Percentiles rank a stretch among this genome's conserved stretches.
These are phyloP conservation scores for Ceratitis capitata DNA, from an alignment of 1,140 invertebrate genomes.

Conservation along the genomic window DNA sequence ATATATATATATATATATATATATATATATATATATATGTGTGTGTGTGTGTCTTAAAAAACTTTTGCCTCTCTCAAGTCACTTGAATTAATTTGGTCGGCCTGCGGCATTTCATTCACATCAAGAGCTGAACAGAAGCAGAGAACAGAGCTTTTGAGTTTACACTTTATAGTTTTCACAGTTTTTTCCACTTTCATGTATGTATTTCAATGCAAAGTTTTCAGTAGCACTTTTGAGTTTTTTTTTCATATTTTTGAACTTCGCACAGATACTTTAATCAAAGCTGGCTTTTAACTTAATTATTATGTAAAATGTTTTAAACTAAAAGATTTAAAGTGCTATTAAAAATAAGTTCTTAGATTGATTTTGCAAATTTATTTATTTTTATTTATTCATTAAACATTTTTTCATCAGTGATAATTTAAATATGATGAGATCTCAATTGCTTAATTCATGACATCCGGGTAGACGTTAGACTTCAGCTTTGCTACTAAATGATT, in stretches of 20 bases:
- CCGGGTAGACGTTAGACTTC: too few species aligned
- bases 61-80: slow-evolving; percentile 1
- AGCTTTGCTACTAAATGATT: too few species aligned
- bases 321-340: neutral
- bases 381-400: too few species aligned
- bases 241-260: too few species aligned
- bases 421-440: too few species aligned
- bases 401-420: too few species aligned
- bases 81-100: neutral
- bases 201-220: neutral
- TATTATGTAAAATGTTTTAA: neutral
- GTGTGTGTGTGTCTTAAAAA: neutral
- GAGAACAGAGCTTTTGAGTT: too few species aligned
- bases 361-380: too few species aligned
- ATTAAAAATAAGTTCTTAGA: too few species aligned
- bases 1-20: neutral
- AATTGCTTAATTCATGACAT: too few species aligned
- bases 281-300: neutral
- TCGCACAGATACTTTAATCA: neutral
- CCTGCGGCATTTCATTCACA: neutral
- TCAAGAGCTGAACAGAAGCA: neutral
- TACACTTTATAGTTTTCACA: neutral
- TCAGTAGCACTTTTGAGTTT: neutral
- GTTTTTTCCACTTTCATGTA: neutral
- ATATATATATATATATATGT: neutral